A percentile compares a stretch with the other conserved stretches of the same genome.
Conservation (phyloP, 2,113 vertebrate genomes). For the Petromus typicus region DNA sequence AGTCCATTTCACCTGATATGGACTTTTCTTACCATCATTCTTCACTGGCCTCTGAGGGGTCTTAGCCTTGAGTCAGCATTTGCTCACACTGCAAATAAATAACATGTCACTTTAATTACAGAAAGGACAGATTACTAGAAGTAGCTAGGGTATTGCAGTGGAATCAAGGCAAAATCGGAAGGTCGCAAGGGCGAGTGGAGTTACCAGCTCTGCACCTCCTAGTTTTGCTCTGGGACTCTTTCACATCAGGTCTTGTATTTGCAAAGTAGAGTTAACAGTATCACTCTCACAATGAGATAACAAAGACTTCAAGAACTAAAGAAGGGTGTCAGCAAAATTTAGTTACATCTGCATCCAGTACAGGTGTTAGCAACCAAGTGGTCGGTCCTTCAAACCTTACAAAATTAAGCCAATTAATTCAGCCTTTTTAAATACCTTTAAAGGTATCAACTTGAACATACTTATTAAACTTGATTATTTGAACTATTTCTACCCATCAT, state of each 20-base stretch:
- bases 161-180: not conserved
- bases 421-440: slow-evolving; percentile 29
- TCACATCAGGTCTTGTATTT: not conserved
- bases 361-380: not conserved
- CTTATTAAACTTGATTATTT: not conserved
- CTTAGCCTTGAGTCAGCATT: slow-evolving; percentile 21
- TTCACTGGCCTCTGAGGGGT: not conserved
- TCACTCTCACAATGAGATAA: not conserved
- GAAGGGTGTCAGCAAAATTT: not conserved
- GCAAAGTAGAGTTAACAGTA: not conserved
- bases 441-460: not conserved
- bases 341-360: not conserved
- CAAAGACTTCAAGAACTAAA: not conserved
- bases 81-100: slow-evolving; percentile 30
- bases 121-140: not conserved
- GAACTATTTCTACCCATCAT: not conserved
- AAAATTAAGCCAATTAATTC: not conserved
- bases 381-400: slow-evolving; percentile 1
- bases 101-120: not conserved
- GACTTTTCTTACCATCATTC: slow-evolving; percentile 25
- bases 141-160: not conserved
- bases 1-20: slow-evolving; percentile 11
- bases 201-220: not conserved
- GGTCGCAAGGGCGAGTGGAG: not conserved
- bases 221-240: not conserved